Base-by-base conservation (phyloP, 2,888 invertebrate genomes). In the Schizotus pectinicornis region DNA sequence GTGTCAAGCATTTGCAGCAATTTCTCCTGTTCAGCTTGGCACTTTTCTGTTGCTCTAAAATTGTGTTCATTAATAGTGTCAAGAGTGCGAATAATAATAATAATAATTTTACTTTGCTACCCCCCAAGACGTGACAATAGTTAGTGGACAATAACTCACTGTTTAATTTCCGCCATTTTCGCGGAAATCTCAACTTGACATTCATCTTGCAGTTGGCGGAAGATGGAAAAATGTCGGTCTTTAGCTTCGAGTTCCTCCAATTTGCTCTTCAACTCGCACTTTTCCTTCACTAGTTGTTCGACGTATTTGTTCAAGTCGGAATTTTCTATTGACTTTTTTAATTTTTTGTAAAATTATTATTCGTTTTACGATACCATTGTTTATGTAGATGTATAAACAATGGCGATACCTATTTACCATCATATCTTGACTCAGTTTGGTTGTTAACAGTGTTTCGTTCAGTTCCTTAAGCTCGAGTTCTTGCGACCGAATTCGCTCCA, bases 191-290 rank as follows among this genome's bases (percentile, higher is more conserved):
- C 7, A 68, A 30, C 43, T 67, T 56, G 31, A 32, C 52, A 30
- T 5, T 22, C 54, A 30, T 71, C 58, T 41, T 67, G 60, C 41
- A 69, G 67, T 14, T 67, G 71, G 22, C 67, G 67, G 53, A 66
- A 70, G 14, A 60, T 50, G 3, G 45, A 42, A 48, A 67, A 68
- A 36, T 68, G 68, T n/a, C 58, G 61, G 36, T 68, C 68, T 51
- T 72, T 70, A 1, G 67, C 64, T 56, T 70, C 67, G 2, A 74
- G 57, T 45, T 67, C 64, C 13, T 73, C 70, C 1, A 72, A 32
- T 65, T 71, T 65, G 46, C 68, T 63, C 7, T 55, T 56, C 34
- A 73, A 55, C 36, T 70, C 67, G 9, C 58, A 53, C 43, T 67
- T 74, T 46, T 74, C 70, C 7, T 65, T 41, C 50, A 64, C 63